Conservation (phyloP, 2,888 invertebrate species). For the Antheraea yamamai region DNA sequence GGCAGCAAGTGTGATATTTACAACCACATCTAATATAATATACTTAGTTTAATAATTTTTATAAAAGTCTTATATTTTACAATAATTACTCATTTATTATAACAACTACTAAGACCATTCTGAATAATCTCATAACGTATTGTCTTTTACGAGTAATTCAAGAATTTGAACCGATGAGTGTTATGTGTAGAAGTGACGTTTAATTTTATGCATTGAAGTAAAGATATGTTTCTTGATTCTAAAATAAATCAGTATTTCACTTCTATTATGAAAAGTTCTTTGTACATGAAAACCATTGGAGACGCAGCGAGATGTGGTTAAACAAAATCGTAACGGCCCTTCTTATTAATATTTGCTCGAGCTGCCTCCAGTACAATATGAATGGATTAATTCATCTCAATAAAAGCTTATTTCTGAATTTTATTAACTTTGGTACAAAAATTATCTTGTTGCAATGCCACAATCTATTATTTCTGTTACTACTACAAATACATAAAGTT, state of each 20-base stretch:
- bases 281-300: conserved; percentile 7
- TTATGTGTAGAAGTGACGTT: too few species aligned
- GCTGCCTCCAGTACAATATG: background rate
- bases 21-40: too few species aligned
- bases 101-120: too few species aligned
- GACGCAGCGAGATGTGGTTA: conserved; percentile 37
- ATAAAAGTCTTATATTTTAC: too few species aligned
- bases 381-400: background rate
- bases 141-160: background rate
- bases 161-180: background rate
- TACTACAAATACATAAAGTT: too few species aligned
- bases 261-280: background rate
- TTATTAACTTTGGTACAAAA: background rate
- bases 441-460: background rate
- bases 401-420: background rate
- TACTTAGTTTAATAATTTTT: too few species aligned
- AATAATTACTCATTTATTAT: too few species aligned
- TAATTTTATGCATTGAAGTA: too few species aligned
- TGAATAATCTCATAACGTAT: too few species aligned
- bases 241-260: background rate
- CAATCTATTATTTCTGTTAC: background rate
- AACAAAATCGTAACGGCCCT: conserved; percentile 37
- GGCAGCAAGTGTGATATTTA: too few species aligned
- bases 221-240: too few species aligned
- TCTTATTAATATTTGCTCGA: conserved; percentile 35